phyloP scores from a whole-genome alignment of 2,888 invertebrate genomes.

The Choristoneura rosaceana region DNA sequence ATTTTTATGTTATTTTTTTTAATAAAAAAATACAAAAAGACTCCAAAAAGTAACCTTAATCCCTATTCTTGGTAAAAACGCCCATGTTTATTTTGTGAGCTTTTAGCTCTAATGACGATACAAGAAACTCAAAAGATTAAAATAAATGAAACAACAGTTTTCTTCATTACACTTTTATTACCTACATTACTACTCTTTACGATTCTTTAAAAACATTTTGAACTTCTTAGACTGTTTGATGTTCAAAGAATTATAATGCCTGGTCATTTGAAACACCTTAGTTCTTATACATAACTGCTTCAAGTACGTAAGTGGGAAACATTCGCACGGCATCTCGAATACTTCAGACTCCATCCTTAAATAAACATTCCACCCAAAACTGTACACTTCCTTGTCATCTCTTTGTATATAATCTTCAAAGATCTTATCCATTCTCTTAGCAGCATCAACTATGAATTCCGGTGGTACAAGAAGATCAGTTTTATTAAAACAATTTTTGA shows the following conservation, averaged over 20 bases:
- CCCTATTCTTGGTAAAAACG: no score
- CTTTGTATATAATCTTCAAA: slow-evolving; percentile 9
- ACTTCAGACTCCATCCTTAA: not conserved
- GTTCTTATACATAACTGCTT: slow-evolving; percentile 20
- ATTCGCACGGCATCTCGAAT: slow-evolving; percentile 24
- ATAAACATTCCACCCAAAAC: slow-evolving; percentile 26
- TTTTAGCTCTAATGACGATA: no score
- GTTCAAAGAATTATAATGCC: slow-evolving; percentile 9
- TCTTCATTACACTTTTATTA: not conserved
- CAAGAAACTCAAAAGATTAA: no score
- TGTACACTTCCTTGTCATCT: not conserved
- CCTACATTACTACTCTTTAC: not conserved
- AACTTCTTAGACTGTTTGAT: not conserved
- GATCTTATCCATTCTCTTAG: slow-evolving; percentile 2
- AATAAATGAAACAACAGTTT: no score
- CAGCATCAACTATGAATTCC: slow-evolving; percentile 8
- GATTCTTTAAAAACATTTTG: not conserved
- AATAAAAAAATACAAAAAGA: no score
- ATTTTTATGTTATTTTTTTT: no score
- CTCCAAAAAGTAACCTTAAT: no score
- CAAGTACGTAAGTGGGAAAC: slow-evolving; percentile 29
- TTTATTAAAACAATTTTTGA: not conserved
- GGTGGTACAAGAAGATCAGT: not conserved
- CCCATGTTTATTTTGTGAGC: no score
- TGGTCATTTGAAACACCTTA: slow-evolving; percentile 8